phyloP scores from a whole-genome alignment of 1,140 invertebrate genomes.

The Drosophila parabipectinata region DNA sequence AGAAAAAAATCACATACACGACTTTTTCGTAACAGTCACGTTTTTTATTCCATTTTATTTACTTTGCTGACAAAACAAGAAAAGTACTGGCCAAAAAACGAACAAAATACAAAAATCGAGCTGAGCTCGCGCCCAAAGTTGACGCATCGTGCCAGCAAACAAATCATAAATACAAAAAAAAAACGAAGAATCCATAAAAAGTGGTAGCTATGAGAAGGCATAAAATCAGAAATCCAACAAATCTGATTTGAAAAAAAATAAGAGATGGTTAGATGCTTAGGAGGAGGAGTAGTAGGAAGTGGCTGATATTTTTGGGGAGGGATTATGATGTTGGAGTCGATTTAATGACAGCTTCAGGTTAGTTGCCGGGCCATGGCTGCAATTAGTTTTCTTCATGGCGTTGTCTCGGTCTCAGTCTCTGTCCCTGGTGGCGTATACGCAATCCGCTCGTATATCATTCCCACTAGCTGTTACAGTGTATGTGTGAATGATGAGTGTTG shows the following conservation, averaged over 20 bases:
- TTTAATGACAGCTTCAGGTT: conserved; percentile 79
- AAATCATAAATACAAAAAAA: conserved; percentile 53
- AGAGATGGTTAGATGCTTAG: neutral
- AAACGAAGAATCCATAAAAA: conserved; percentile 20
- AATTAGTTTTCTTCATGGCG: conserved; percentile 38
- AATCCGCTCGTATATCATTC: conserved; percentile 52
- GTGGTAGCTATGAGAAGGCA: conserved; percentile 40
- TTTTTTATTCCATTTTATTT: conserved; percentile 74
- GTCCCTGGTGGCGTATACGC: conserved; percentile 48
- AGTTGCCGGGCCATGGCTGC: conserved; percentile 20
- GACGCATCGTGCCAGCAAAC: conserved; percentile 65
- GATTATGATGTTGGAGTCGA: conserved; percentile 77
- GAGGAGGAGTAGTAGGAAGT: conserved; percentile 17
- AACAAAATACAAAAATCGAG: conserved; percentile 36
- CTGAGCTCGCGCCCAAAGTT: conserved; percentile 40
- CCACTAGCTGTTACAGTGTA: conserved; percentile 5
- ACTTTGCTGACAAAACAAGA: conserved; percentile 71
- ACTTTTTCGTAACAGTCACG: conserved; percentile 78
- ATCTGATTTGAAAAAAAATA: conserved; percentile 65
- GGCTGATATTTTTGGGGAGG: conserved; percentile 29
- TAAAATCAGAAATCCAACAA: conserved; percentile 49
- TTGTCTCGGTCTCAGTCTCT: neutral
- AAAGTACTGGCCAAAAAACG: conserved; percentile 36
- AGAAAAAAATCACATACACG: conserved; percentile 70
- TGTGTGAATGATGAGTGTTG: conserved; percentile 76